Conservation (phyloP, 2,888 invertebrate genomes). For the Meghimatium bilineatum region DNA sequence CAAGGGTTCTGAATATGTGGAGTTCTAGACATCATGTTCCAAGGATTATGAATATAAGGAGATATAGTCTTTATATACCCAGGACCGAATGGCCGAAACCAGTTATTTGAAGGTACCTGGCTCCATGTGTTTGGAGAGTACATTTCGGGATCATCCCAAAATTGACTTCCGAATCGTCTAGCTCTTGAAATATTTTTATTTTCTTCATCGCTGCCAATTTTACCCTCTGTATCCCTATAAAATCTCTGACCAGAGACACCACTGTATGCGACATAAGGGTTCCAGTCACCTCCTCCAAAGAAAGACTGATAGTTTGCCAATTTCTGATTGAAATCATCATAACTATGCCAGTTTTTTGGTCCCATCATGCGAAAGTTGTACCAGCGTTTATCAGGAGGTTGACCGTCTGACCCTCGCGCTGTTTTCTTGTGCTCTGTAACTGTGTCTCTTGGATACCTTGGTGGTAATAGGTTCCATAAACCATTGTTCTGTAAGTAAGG, state of each 20-base stretch:
- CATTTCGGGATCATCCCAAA: neutral
- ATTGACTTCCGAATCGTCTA: conserved; percentile 22
- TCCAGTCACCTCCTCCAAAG: neutral
- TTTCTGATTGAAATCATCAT: neutral
- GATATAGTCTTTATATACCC: neutral
- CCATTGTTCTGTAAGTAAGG: neutral
- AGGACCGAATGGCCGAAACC: neutral
- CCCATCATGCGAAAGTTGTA: neutral
- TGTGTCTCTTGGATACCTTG: conserved; percentile 18
- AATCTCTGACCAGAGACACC: neutral
- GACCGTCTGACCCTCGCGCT: neutral
- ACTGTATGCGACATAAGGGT: neutral
- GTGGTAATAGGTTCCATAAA: conserved; percentile 1
- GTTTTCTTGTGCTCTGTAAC: neutral
- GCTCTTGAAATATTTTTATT: conserved; percentile 5
- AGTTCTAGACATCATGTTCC: neutral
- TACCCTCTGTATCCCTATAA: neutral
- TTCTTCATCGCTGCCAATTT: neutral
- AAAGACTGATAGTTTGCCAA: neutral
- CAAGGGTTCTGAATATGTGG: neutral
- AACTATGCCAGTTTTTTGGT: neutral
- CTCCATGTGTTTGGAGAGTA: neutral
- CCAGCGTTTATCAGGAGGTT: conserved; percentile 8
- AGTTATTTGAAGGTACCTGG: neutral
- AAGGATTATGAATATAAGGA: neutral